Conservation (phyloP, 2,113 vertebrate genomes). For the Puntigrus tetrazona region DNA sequence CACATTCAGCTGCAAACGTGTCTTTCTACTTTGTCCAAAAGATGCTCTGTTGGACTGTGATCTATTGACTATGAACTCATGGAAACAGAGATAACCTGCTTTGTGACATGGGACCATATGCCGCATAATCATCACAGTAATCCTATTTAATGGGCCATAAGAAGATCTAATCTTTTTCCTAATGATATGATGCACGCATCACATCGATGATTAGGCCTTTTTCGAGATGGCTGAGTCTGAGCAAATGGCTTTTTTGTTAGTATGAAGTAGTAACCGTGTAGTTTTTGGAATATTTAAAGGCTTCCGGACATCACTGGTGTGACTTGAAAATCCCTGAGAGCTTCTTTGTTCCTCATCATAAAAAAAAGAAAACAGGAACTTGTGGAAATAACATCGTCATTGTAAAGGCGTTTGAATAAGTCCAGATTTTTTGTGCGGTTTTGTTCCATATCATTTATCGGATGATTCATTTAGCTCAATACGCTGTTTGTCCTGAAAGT, state of each 20-base stretch:
- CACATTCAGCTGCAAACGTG: background rate
- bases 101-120: constrained; percentile 6
- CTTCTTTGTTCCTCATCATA: background rate
- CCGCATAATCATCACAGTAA: background rate
- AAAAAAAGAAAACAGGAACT: background rate
- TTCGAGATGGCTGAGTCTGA: background rate
- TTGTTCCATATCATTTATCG: background rate
- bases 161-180: background rate
- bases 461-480: background rate
- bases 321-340: background rate
- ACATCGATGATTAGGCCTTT: background rate
- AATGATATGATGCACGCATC: constrained; percentile 5
- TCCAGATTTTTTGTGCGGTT: background rate
- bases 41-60: background rate
- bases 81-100: background rate
- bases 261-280: background rate
- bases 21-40: background rate
- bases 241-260: background rate
- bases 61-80: constrained; percentile 5
- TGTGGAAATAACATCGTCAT: background rate
- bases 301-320: background rate
- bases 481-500: background rate
- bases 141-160: constrained; percentile 10
- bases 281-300: background rate
- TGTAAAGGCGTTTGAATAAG: constrained; percentile 6